Evolutionary conservation across 2,113 vertebrate species (phyloP).

Genomic region (Deroptyus accipitrinus): DNA sequence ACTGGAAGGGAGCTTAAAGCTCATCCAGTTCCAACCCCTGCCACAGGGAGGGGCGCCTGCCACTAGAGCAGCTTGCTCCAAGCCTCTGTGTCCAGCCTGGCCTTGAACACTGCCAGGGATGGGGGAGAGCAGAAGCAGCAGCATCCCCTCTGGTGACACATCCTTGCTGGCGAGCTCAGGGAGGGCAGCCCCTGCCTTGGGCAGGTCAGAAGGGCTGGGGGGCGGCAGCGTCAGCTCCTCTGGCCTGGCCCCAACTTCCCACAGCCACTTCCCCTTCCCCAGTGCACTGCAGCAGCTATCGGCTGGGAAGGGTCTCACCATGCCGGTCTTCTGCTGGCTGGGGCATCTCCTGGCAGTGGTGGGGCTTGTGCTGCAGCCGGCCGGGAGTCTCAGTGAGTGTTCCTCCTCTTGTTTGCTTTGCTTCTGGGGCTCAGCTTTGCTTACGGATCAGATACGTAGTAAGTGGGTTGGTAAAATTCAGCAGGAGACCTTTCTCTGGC

Average conservation of each 20-base stretch:
- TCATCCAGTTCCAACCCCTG: background rate
- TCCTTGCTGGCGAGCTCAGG: background rate
- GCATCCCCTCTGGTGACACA: fast-evolving
- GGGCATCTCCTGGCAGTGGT: background rate
- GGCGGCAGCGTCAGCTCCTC: background rate
- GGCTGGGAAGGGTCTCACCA: background rate
- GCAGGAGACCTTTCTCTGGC: background rate
- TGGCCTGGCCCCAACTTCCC: background rate
- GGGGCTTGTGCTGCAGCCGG: background rate
- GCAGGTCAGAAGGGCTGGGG: background rate
- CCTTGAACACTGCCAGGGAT: background rate
- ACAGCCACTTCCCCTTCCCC: background rate
- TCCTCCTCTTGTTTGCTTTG: fast-evolving
- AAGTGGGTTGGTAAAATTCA: no score
- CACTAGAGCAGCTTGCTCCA: background rate
- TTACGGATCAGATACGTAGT: fast-evolving
- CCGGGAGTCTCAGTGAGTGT: background rate
- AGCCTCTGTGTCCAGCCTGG: background rate
- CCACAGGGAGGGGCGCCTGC: background rate
- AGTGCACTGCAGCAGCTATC: fast-evolving
- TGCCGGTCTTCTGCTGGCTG: fast-evolving
- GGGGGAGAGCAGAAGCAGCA: background rate
- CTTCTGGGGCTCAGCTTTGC: background rate
- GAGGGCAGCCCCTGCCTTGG: background rate
- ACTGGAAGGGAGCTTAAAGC: background rate